Base-by-base conservation (phyloP, 2,888 invertebrate species). In the Synanthedon andrenaeformis region DNA sequence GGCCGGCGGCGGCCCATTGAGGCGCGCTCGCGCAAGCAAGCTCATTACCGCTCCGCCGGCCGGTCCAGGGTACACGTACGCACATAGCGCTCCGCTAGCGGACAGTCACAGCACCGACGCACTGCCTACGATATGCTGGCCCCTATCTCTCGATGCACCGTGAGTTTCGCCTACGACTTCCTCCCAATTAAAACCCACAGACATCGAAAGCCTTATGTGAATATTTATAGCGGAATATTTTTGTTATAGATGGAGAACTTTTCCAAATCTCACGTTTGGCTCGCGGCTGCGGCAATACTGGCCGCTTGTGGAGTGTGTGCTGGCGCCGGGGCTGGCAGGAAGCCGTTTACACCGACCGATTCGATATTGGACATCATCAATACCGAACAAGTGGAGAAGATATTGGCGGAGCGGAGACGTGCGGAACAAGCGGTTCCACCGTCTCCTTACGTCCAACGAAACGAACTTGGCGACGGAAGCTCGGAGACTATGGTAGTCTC, bases 351-450 rank as follows among this genome's bases (percentile, higher is more conserved):
- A 69, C 68, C 86, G 54, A 82, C 87, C 60, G 90, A 89, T 66
- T 90, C 90, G 13, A 91, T 91, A 59, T 75, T 90, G 65, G 90
- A 90, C 65, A 89, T 91, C 58, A 90, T 91, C 61, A 89, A 91
- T 63, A 90, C 89, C 51, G 87, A 89, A 65, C 88, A 90, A 72
- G 90, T 91, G 11, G 89, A 90, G 64, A 78, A 87, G 57, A 72
- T 90, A 58, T 71, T 90, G 28, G 89, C 89, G 11, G 89, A 89
- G 59, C 74, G 89, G 54, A 74, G 82, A 53, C 80, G 83, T 51
- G 78, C 81, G 52, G 83, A 82, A 58, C 82, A 87, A 54, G 71
- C 76, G 42, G 75, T 77, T n/a, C 73, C 85, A 17, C 79, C 89
- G 41, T 74, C 83, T 41, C 73, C 84, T 35, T 89, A 86, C 69